These are phyloP conservation scores for Chlorops oryzae DNA, from an alignment of 1,140 invertebrate genomes.

Conservation along the genomic window DNA sequence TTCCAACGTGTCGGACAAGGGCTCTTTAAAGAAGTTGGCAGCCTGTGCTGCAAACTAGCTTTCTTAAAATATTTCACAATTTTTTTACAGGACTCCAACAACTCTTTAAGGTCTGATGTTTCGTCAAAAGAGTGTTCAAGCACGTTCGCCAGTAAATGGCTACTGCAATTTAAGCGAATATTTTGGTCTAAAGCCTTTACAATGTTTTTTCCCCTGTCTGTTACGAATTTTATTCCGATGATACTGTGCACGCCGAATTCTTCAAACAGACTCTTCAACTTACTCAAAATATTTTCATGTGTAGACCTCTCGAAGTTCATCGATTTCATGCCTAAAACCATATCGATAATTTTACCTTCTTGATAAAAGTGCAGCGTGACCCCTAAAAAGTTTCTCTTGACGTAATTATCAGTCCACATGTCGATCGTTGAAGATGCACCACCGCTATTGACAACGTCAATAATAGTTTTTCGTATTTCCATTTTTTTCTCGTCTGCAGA, in stretches of 20 bases:
- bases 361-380: constrained; percentile 1
- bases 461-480: constrained; percentile 2
- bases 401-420: constrained; percentile 9
- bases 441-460: constrained; percentile 4
- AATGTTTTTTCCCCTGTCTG: constrained; percentile 6
- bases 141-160: neutral
- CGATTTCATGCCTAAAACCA: constrained; percentile 13
- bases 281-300: constrained; percentile 3
- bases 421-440: constrained; percentile 5
- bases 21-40: constrained; percentile 12
- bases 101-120: neutral
- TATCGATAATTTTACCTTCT: neutral
- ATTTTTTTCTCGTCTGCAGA: constrained; percentile 5
- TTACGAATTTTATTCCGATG: constrained; percentile 8
- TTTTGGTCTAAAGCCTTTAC: constrained; percentile 2
- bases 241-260: constrained; percentile 3
- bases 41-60: constrained; percentile 4
- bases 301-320: constrained; percentile 12
- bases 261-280: constrained; percentile 8
- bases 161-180: neutral
- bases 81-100: constrained; percentile 1
- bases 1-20: constrained; percentile 16
- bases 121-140: neutral
- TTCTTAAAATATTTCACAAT: constrained; percentile 6
- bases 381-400: constrained; percentile 7